These are phyloP conservation scores for Colossoma macropomum DNA, from an alignment of 2,113 vertebrate species.

Conservation along the genomic window DNA sequence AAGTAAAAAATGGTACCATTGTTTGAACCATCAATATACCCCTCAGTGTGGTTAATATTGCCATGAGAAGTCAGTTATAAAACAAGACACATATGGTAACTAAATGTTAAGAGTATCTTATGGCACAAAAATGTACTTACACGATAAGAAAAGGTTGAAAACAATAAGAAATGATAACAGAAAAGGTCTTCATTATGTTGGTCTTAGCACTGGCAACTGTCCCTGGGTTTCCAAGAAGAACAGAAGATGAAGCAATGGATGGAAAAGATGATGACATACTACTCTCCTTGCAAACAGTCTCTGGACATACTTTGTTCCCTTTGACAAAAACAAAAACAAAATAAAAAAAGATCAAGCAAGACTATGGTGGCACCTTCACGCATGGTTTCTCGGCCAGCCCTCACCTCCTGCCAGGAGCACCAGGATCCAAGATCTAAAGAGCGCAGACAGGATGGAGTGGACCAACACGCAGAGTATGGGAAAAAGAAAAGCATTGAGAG, in stretches of 20 bases:
- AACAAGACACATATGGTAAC: slow-evolving; percentile 75
- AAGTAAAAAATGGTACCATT: slow-evolving; percentile 82
- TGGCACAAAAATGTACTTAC: slow-evolving; percentile 34
- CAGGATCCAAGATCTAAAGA: background rate
- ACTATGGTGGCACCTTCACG: slow-evolving; percentile 6
- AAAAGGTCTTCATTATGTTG: slow-evolving; percentile 56
- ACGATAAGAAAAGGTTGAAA: slow-evolving; percentile 30
- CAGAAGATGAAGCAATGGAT: background rate
- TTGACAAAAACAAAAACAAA: slow-evolving; percentile 65
- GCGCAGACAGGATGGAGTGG: background rate
- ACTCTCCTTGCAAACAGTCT: slow-evolving; percentile 50
- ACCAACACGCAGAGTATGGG: background rate
- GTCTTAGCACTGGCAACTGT: slow-evolving; percentile 76
- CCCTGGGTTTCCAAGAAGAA: slow-evolving; percentile 46
- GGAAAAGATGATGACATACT: slow-evolving; percentile 28
- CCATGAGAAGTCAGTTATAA: slow-evolving; percentile 67
- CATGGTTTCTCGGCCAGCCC: background rate
- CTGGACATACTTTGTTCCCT: slow-evolving; percentile 60
- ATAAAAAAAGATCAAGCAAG: slow-evolving; percentile 37
- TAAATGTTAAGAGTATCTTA: slow-evolving; percentile 2
- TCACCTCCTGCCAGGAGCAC: background rate
- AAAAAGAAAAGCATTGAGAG: background rate
- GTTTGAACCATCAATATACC: slow-evolving; percentile 85
- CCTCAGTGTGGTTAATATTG: slow-evolving; percentile 78
- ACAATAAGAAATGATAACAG: slow-evolving; percentile 52